Conservation (phyloP, 2,797 vertebrate genomes). For the Sus cebifrons region DNA sequence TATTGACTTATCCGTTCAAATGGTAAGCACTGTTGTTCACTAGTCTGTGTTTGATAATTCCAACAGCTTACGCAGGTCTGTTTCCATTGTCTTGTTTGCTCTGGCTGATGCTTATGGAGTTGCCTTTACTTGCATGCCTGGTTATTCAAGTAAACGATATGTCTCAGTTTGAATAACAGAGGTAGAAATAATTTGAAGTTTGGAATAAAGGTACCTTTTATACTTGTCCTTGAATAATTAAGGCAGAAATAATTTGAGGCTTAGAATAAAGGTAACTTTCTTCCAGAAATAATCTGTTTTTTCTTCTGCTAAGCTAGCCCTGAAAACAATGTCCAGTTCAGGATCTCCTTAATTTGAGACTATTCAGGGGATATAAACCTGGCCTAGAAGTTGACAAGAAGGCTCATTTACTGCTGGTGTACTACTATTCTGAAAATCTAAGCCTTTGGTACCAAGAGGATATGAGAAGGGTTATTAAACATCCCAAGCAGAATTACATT, state of each 20-base stretch:
- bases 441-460: neutral
- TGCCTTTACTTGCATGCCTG: neutral
- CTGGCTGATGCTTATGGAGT: neutral
- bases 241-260: neutral
- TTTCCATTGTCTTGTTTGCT: neutral
- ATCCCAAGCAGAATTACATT: neutral
- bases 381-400: neutral
- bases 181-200: neutral
- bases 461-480: neutral
- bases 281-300: neutral
- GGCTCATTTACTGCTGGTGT: neutral
- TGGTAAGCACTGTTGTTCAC: neutral
- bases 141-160: neutral
- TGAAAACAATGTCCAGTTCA: neutral
- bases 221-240: neutral
- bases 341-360: neutral
- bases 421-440: slow-evolving; percentile 31
- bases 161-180: neutral
- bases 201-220: neutral
- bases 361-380: neutral
- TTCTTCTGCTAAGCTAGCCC: neutral
- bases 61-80: neutral
- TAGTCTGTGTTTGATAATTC: neutral
- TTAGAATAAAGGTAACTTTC: neutral
- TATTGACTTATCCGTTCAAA: slow-evolving; percentile 9